These are phyloP conservation scores for Achatina immaculata DNA, from an alignment of 1,140 invertebrate species.

Conservation along the genomic window DNA sequence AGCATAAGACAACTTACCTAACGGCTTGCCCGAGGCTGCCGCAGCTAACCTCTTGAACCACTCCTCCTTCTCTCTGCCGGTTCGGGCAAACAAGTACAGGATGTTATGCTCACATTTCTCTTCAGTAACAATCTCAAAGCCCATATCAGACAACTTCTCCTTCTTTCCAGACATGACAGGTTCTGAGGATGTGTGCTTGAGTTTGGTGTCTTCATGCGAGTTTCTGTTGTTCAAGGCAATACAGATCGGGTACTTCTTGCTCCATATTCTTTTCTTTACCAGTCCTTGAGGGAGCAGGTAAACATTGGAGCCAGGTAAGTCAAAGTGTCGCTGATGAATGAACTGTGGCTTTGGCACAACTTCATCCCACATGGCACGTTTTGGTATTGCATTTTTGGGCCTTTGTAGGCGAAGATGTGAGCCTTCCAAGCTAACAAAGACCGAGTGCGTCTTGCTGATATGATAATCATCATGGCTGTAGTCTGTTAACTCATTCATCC, in stretches of 20 bases:
- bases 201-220: conserved; percentile 18
- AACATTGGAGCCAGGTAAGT: conserved; percentile 77
- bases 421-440: conserved; percentile 86
- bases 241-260: conserved; percentile 92
- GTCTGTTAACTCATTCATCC: conserved; percentile 86
- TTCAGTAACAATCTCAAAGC: conserved; percentile 62
- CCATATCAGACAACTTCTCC: conserved; percentile 46
- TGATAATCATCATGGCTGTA: conserved; percentile 89
- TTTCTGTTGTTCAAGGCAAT: conserved; percentile 68
- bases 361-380: conserved; percentile 89
- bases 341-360: conserved; percentile 77
- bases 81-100: conserved; percentile 83
- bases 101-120: conserved; percentile 58
- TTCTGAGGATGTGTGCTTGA: conserved; percentile 35
- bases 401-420: conserved; percentile 81
- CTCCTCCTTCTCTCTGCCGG: conserved; percentile 89
- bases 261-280: conserved; percentile 83
- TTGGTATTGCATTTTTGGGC: conserved; percentile 82
- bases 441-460: conserved; percentile 84
- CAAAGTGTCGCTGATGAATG: conserved; percentile 82
- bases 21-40: conserved; percentile 53
- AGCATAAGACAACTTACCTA: conserved; percentile 37
- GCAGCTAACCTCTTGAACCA: conserved; percentile 78
- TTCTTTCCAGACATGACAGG: conserved; percentile 35
- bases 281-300: conserved; percentile 82